Conservation (phyloP, 2,113 vertebrate genomes). For the Gavia stellata region DNA sequence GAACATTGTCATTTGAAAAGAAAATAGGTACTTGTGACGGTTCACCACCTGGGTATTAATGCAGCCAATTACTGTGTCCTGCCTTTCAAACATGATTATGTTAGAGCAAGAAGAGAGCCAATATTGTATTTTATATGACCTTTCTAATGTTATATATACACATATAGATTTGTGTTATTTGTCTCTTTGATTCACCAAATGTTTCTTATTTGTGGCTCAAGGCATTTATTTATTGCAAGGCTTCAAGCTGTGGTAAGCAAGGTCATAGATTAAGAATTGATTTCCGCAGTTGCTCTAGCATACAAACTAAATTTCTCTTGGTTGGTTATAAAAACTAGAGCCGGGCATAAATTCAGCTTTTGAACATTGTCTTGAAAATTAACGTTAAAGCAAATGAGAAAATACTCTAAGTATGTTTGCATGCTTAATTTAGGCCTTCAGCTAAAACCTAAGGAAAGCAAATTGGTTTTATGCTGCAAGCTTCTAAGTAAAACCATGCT, state of each 20-base stretch:
- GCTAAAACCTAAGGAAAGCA: not conserved
- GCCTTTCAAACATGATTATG: slow-evolving; percentile 20
- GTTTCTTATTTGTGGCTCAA: slow-evolving; percentile 34
- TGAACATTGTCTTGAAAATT: slow-evolving; percentile 1
- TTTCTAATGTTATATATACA: not conserved
- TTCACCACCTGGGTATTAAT: slow-evolving; percentile 25
- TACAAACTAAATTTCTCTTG: slow-evolving; percentile 35
- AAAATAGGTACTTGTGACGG: not conserved
- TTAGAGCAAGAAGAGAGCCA: slow-evolving; percentile 30
- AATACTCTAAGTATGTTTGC: not conserved
- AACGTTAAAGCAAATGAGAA: slow-evolving; percentile 2
- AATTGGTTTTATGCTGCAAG: not conserved
- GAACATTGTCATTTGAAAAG: not conserved
- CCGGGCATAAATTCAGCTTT: slow-evolving; percentile 25
- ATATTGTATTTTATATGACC: slow-evolving; percentile 46
- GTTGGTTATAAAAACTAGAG: slow-evolving; percentile 18
- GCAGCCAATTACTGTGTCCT: slow-evolving; percentile 25
- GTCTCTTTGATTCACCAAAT: slow-evolving; percentile 8
- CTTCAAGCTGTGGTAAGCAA: slow-evolving; percentile 51
- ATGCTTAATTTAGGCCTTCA: not conserved
- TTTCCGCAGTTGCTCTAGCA: slow-evolving; percentile 42
- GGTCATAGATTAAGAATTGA: slow-evolving; percentile 56
- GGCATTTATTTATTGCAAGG: slow-evolving; percentile 52
- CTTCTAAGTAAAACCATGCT: not conserved
- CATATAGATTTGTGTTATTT: slow-evolving; percentile 22